Conservation (phyloP, 2,888 invertebrate genomes). For the Geophilus truncorum region DNA sequence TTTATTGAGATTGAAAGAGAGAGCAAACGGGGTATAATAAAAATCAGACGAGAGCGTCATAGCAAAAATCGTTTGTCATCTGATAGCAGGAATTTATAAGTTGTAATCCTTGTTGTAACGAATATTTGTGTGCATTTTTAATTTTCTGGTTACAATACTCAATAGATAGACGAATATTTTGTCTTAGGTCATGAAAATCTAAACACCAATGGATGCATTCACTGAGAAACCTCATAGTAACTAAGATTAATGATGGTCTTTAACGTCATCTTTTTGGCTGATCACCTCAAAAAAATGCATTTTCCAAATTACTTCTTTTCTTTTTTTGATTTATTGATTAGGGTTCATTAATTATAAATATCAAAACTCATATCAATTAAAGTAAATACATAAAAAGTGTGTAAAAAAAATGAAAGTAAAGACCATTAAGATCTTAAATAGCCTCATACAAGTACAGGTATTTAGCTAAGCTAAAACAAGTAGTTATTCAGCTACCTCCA, state of each 20-base stretch:
- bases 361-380: neutral
- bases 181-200: neutral
- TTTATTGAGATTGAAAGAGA: neutral
- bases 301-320: neutral
- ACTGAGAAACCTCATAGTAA: conserved; percentile 8
- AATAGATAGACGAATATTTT: conserved; percentile 13
- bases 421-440: neutral
- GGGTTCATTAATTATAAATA: neutral
- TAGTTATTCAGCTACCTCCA: conserved; percentile 24
- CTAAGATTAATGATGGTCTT: conserved; percentile 20
- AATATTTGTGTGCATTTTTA: conserved; percentile 18
- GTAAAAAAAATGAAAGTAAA: neutral
- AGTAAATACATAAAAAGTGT: neutral
- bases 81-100: neutral
- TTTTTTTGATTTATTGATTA: neutral
- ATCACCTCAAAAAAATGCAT: neutral
- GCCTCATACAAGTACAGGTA: conserved; percentile 21
- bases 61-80: neutral
- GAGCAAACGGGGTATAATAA: neutral
- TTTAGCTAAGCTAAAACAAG: neutral
- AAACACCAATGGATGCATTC: conserved; percentile 20
- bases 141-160: conserved; percentile 13
- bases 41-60: neutral
- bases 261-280: neutral
- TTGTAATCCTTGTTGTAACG: conserved; percentile 15